These are phyloP conservation scores for Bacillus rossius DNA, from an alignment of 1,140 invertebrate genomes.

Conservation along the genomic window DNA sequence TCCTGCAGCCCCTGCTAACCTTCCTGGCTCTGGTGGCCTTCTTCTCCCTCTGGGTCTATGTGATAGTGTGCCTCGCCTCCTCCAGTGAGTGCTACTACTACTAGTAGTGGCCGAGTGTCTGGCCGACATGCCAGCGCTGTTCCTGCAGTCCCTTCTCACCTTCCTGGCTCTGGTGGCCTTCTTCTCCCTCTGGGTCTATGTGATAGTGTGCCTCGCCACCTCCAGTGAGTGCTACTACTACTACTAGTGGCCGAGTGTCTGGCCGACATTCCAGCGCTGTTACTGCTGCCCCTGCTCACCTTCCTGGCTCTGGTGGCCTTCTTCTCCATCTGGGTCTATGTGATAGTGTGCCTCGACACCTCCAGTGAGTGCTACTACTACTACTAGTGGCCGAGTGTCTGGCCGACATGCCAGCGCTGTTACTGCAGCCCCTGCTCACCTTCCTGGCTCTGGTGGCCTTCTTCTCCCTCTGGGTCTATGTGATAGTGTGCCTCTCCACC, in stretches of 20 bases:
- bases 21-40: slow-evolving; percentile 73
- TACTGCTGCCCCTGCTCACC: slow-evolving; percentile 83
- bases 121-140: slow-evolving; percentile 75
- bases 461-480: slow-evolving; percentile 77
- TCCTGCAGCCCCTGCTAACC: slow-evolving; percentile 83
- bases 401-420: slow-evolving; percentile 75
- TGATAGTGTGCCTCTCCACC: slow-evolving; percentile 66
- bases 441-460: slow-evolving; percentile 73
- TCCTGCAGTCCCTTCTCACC: slow-evolving; percentile 83
- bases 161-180: slow-evolving; percentile 73
- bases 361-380: slow-evolving; percentile 64
- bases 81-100: slow-evolving; percentile 64
- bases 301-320: slow-evolving; percentile 73
- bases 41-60: slow-evolving; percentile 77
- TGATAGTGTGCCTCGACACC: slow-evolving; percentile 66
- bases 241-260: too few relatives aligned
- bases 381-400: too few relatives aligned
- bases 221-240: slow-evolving; percentile 64
- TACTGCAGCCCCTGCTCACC: slow-evolving; percentile 83
- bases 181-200: slow-evolving; percentile 77
- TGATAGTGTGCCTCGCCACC: slow-evolving; percentile 66
- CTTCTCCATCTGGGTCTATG: slow-evolving; percentile 77
- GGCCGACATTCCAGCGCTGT: slow-evolving; percentile 75
- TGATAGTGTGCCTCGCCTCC: slow-evolving; percentile 66
- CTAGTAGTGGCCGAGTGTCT: too few relatives aligned